Base-by-base conservation (phyloP, 2,797 vertebrate species). In the Dallia pectoralis region DNA sequence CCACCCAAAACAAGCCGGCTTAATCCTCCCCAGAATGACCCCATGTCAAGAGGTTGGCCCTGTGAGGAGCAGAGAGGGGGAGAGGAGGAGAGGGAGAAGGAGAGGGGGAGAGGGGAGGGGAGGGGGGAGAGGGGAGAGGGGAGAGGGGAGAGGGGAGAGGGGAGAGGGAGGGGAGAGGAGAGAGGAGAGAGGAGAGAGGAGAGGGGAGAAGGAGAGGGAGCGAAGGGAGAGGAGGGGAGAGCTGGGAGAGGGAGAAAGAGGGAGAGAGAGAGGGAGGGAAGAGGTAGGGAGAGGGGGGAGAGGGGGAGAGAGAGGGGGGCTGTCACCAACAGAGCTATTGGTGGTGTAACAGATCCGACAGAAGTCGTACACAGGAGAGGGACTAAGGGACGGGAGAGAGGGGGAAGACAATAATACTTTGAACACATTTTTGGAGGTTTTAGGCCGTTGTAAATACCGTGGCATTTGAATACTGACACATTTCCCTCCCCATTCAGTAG, bases 311-410 rank as follows among this genome's bases (percentile, higher is more conserved):
- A 33, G 29, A 12, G 29, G 62, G 29, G 29, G 19, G n/a, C n/a
- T 29, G 69, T 71, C 15, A 25, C 70, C 70, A 62, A 27, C 70
- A 64, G 59, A 63, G 40, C 59, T 71, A 51, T 70, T 70, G 51
- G 59, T 36, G 25, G 51, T 33, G 8, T 56, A 29, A 62, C 70
- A 44, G 63, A 62, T 71, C 70, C 48, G 59, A 29, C 40, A 29
- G 67, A 30, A 51, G 47, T 30, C 4, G 5, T 18, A 4, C 32
- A 44, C 33, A 51, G 44, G 67, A 22, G 67, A 30, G 48, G 44
- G 25, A 40, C 9, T 33, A 22, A 9, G 16, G 25, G 44, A 47
- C 6, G 4, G 19, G 1, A 14, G 16, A 68, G 47, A 7, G 44
- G 11, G 32, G 12, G n/a, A n/a, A 3, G 64, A 33, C n/a, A n/a